A percentile compares a stretch with the other conserved stretches of the same genome.
phyloP scores from a whole-genome alignment of 2,888 invertebrate species.

The Adela reaumurella region DNA sequence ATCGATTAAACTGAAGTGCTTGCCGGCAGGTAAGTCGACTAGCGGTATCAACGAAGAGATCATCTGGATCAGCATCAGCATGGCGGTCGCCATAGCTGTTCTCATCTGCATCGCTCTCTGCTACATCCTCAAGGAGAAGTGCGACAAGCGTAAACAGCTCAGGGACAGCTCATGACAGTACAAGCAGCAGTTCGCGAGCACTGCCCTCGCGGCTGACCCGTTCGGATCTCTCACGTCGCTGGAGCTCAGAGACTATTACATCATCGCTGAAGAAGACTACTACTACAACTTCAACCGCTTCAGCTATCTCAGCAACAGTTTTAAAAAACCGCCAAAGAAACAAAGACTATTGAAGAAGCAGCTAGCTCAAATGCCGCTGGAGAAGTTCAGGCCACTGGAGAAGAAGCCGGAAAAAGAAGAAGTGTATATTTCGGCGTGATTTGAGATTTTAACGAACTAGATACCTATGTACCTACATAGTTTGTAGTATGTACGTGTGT shows the following conservation, averaged over 20 bases:
- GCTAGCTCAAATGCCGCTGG: neutral
- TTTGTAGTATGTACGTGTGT: too few species aligned
- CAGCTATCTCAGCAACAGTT: slow-evolving; percentile 38
- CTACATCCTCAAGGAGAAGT: slow-evolving; percentile 78
- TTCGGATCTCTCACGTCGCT: slow-evolving; percentile 31
- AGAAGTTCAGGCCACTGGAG: neutral
- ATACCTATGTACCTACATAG: too few species aligned
- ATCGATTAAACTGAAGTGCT: neutral
- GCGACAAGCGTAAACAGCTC: slow-evolving; percentile 69
- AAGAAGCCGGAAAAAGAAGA: slow-evolving; percentile 27
- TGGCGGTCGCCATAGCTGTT: slow-evolving; percentile 78
- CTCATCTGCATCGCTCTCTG: slow-evolving; percentile 79
- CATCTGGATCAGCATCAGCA: slow-evolving; percentile 85
- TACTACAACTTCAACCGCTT: slow-evolving; percentile 49
- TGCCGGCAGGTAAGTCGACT: slow-evolving; percentile 66
- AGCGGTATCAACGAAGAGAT: slow-evolving; percentile 85
- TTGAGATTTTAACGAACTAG: too few species aligned
- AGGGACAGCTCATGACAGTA: slow-evolving; percentile 67
- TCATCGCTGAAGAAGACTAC: slow-evolving; percentile 41
- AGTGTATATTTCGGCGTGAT: slow-evolving; percentile 44
- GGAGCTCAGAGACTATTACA: slow-evolving; percentile 43
- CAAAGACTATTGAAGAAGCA: neutral
- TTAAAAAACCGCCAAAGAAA: slow-evolving; percentile 43
- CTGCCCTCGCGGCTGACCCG: slow-evolving; percentile 42
- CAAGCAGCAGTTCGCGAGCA: slow-evolving; percentile 47